phyloP scores from a whole-genome alignment of 2,113 vertebrate species.

The Phalacrocorax carbo region DNA sequence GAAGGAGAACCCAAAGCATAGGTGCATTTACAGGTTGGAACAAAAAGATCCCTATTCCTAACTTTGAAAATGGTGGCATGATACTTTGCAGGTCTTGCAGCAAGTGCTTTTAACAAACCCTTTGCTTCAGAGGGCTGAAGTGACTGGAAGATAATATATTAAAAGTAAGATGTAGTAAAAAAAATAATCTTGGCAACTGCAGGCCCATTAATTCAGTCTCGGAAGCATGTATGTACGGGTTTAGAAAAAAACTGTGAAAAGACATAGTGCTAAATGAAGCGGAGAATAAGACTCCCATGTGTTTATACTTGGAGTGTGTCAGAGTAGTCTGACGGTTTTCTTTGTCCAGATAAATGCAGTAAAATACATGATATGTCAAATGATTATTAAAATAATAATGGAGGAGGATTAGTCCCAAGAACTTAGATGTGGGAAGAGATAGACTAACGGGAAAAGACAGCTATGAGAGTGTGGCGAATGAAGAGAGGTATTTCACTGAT shows the following conservation, averaged over 20 bases:
- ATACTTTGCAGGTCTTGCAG: neutral
- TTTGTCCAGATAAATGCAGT: neutral
- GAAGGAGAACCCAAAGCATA: neutral
- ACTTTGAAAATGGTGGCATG: neutral
- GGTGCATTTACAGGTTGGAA: neutral
- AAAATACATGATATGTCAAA: neutral
- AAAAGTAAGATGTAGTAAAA: neutral
- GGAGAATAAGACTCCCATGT: neutral
- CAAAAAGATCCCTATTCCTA: neutral
- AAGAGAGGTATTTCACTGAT: neutral
- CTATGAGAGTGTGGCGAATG: neutral
- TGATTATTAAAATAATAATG: neutral
- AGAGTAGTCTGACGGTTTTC: neutral
- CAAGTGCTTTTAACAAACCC: neutral
- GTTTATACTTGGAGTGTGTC: neutral
- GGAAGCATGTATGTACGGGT: neutral
- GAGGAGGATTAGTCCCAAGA: neutral
- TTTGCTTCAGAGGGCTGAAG: neutral
- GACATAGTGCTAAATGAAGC: neutral
- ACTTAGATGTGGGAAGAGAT: neutral
- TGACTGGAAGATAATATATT: neutral
- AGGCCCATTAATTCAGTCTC: neutral
- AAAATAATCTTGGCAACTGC: neutral
- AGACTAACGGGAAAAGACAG: neutral
- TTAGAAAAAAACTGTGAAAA: neutral